Percentiles rank a stretch among this genome's conserved stretches.
Conservation (phyloP, 1,140 invertebrate genomes). For the Chrysoperla carnea region DNA sequence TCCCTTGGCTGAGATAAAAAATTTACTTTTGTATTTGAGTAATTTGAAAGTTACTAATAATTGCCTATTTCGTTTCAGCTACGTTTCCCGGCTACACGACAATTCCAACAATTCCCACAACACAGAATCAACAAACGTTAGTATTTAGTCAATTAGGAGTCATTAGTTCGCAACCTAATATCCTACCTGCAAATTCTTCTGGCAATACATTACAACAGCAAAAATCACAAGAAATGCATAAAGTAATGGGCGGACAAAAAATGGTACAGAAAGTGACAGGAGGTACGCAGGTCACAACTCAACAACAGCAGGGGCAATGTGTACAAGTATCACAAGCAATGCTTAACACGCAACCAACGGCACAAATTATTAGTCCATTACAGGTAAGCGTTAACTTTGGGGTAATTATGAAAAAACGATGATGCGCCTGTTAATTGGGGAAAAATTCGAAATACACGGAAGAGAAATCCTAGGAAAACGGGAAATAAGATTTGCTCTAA, state of each 20-base stretch:
- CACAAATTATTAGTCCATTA: conserved; percentile 43
- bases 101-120: conserved; percentile 58
- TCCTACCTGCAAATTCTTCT: conserved; percentile 30
- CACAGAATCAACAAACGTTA: conserved; percentile 53
- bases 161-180: conserved; percentile 50
- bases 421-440: too few relatives aligned
- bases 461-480: too few relatives aligned
- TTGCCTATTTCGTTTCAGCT: conserved; percentile 16
- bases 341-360: conserved; percentile 33
- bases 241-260: conserved; percentile 33
- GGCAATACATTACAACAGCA: conserved; percentile 25
- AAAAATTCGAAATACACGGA: too few relatives aligned
- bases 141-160: conserved; percentile 63
- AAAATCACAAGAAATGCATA: conserved; percentile 25
- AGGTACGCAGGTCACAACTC: conserved; percentile 18
- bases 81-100: conserved; percentile 49
- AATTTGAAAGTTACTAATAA: too few relatives aligned
- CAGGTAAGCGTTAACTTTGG: too few relatives aligned
- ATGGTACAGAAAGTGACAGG: conserved; percentile 32
- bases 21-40: too few relatives aligned
- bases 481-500: too few relatives aligned
- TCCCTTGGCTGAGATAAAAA: too few relatives aligned
- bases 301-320: conserved; percentile 34
- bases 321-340: conserved; percentile 46
- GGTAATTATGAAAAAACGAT: background rate